These are phyloP conservation scores for Xanthorhoe spadicearia DNA, from an alignment of 2,888 invertebrate species.

Conservation along the genomic window DNA sequence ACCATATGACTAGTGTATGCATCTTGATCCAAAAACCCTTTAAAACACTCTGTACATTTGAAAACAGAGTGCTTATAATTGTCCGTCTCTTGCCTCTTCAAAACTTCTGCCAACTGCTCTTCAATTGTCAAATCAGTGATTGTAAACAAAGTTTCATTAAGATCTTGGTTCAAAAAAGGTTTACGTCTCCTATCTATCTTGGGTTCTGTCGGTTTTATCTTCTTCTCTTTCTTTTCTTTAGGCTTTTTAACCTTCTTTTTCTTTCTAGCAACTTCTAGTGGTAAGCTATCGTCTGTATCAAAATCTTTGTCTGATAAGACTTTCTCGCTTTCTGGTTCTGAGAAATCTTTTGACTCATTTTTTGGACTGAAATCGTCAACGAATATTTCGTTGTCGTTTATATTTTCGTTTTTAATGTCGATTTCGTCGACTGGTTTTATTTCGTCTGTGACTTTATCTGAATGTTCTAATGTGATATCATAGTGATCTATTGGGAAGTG, in stretches of 20 bases:
- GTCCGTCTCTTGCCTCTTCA: slow-evolving; percentile 62
- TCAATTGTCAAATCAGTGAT: slow-evolving; percentile 66
- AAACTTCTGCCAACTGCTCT: slow-evolving; percentile 70
- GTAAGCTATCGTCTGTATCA: slow-evolving; percentile 31
- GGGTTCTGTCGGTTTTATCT: slow-evolving; percentile 14
- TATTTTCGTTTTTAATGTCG: slow-evolving; percentile 21
- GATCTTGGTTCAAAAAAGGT: slow-evolving; percentile 28
- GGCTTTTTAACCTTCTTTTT: slow-evolving; percentile 19
- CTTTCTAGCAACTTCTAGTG: slow-evolving; percentile 29
- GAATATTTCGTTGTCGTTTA: slow-evolving; percentile 23
- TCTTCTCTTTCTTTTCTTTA: slow-evolving; percentile 23
- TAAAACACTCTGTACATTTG: slow-evolving; percentile 65
- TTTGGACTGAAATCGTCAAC: slow-evolving; percentile 29
- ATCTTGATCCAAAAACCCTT: slow-evolving; percentile 68
- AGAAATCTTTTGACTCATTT: slow-evolving; percentile 12
- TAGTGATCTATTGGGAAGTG: slow-evolving; percentile 6
- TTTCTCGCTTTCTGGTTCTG: slow-evolving; percentile 11
- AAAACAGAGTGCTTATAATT: slow-evolving; percentile 62
- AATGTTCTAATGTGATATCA: slow-evolving; percentile 8
- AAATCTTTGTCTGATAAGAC: slow-evolving; percentile 14
- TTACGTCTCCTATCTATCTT: slow-evolving; percentile 23
- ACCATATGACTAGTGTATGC: slow-evolving; percentile 66
- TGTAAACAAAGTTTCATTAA: slow-evolving; percentile 65
- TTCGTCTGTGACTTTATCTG: slow-evolving; percentile 7
- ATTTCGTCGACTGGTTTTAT: slow-evolving; percentile 15